Conservation (phyloP, 2,797 vertebrate genomes). For the Prionace glauca region DNA sequence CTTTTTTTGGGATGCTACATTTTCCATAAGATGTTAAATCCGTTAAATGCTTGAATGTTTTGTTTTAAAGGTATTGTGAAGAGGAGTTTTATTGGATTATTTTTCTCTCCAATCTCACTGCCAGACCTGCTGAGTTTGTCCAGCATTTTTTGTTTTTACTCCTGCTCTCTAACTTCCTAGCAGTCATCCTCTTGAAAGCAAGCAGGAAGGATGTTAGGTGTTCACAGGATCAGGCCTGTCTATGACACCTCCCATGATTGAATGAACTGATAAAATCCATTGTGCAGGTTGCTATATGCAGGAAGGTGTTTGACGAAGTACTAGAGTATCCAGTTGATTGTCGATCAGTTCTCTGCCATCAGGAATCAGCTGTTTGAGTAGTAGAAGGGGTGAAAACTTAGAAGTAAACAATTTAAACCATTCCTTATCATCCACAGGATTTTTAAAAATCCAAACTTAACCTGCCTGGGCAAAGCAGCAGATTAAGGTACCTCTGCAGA, state of each 20-base stretch:
- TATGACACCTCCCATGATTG: background rate
- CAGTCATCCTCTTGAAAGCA: background rate
- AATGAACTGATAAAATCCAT: background rate
- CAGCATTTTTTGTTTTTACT: background rate
- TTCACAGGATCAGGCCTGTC: background rate
- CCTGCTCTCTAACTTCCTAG: background rate
- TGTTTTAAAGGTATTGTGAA: too few relatives aligned
- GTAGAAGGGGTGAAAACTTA: background rate
- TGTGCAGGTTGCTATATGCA: background rate
- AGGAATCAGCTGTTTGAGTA: background rate
- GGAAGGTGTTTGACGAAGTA: background rate
- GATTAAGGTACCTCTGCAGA: background rate
- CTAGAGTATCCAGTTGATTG: background rate
- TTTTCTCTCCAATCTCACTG: too few relatives aligned
- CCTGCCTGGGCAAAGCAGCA: background rate
- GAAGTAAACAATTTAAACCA: background rate
- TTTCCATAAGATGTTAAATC: too few relatives aligned
- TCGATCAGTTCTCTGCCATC: background rate
- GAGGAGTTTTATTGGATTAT: too few relatives aligned
- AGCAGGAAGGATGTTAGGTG: background rate
- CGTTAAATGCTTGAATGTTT: too few relatives aligned
- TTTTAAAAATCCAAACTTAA: background rate
- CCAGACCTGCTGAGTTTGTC: too few relatives aligned
- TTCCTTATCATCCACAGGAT: background rate
- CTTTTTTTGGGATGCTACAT: too few relatives aligned